Conservation (phyloP, 1,140 invertebrate genomes). For the Papilio glaucus region DNA sequence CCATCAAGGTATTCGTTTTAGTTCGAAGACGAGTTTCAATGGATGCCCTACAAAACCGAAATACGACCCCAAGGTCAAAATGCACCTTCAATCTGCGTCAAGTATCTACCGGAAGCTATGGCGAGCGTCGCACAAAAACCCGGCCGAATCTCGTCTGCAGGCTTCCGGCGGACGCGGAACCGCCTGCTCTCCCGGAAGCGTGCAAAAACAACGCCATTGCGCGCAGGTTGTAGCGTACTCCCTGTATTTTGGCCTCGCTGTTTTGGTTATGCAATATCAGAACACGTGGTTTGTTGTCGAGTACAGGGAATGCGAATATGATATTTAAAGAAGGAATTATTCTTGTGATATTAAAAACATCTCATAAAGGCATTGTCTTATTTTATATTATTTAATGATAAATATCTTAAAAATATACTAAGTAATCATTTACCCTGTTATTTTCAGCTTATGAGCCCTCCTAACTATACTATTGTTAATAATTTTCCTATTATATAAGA, state of each 20-base stretch:
- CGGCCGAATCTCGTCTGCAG: slow-evolving; percentile 65
- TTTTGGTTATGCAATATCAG: slow-evolving; percentile 42
- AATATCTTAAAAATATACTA: too few species aligned
- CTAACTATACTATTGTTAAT: too few species aligned
- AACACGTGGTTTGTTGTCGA: slow-evolving; percentile 41
- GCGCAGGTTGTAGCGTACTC: slow-evolving; percentile 61
- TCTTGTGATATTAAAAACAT: too few species aligned
- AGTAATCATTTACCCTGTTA: too few species aligned
- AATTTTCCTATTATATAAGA: too few species aligned
- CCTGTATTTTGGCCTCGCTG: slow-evolving; percentile 27
- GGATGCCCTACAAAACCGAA: slow-evolving; percentile 59
- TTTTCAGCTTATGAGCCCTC: too few species aligned
- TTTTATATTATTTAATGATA: too few species aligned
- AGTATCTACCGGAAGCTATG: slow-evolving; percentile 58
- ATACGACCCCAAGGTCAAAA: slow-evolving; percentile 72
- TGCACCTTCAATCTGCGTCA: slow-evolving; percentile 68
- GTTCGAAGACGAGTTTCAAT: slow-evolving; percentile 38
- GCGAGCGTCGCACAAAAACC: slow-evolving; percentile 59
- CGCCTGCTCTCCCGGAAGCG: slow-evolving; percentile 64
- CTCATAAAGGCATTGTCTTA: too few species aligned
- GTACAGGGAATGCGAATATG: slow-evolving; percentile 16
- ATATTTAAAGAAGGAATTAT: neutral
- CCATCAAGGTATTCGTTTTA: slow-evolving; percentile 26
- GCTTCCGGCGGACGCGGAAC: slow-evolving; percentile 73
- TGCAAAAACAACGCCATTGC: slow-evolving; percentile 64